Base-by-base conservation (phyloP, 2,797 vertebrate species). In the Saxicola maurus region DNA sequence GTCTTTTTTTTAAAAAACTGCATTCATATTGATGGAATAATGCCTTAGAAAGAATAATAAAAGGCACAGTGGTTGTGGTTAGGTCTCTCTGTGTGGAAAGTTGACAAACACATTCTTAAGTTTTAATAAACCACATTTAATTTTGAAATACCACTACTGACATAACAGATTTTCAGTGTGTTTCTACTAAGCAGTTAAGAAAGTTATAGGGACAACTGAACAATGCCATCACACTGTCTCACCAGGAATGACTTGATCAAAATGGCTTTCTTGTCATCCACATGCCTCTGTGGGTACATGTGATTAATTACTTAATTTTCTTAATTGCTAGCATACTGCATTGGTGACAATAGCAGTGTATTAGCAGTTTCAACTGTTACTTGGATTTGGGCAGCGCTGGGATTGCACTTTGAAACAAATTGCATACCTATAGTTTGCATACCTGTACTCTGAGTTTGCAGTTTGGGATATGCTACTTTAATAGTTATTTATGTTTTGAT, bases 51-150 rank as follows among this genome's bases (percentile, higher is more conserved):
- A 96, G 94, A 95, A 96, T 97, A 98, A 96, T 96, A 97, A 93
- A 98, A 96, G 85, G 96, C 96, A 95, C 97, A 97, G 97, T 94
- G 96, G 93, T 97, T 98, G 95, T 76, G 97, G 97, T 64, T 96
- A 94, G 66, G 92, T 95, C 87, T 92, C 89, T 87, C 19, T 92
- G 24, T 95, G 92, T 92, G 87, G 73, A 78, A 92, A 81, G 73
- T 66, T 92, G 87, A 90, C 94, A 90, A 91, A 78, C 76, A 92
- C 89, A 82, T 94, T 94, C 86, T 95, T 93, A 59, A 91, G 23
- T 81, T 89, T 95, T 89, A 87, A 94, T 91, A 97, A 92, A 86
- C 89, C 87, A 73, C 92, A 90, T 90, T 94, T 89, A 81, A 95
- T 95, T 94, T 93, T 94, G 68, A 92, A 94, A 66, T 85, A 59